These are phyloP conservation scores for Hozukius guyotensis DNA, from an alignment of 2,797 vertebrate genomes.

Conservation along the genomic window DNA sequence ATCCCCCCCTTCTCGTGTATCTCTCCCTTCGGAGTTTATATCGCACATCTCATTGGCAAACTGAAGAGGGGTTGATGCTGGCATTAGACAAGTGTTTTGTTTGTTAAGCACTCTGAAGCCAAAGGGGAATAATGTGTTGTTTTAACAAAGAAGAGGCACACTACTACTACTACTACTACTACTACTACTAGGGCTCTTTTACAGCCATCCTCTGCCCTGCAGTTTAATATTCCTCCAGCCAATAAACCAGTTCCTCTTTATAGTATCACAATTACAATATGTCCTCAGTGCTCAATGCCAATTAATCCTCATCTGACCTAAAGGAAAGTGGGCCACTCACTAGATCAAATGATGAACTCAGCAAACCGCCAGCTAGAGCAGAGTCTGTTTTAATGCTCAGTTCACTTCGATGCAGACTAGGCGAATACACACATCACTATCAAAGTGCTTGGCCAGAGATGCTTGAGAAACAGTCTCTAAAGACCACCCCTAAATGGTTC, in stretches of 20 bases:
- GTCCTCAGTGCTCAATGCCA: slow-evolving; percentile 39
- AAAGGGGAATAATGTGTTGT: slow-evolving; percentile 41
- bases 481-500: slow-evolving; percentile 8
- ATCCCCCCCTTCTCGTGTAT: slow-evolving; percentile 4
- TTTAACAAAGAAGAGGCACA: slow-evolving; percentile 27
- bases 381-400: slow-evolving; percentile 25
- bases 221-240: not conserved
- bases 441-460: slow-evolving; percentile 3
- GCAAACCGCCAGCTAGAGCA: slow-evolving; percentile 26
- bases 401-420: slow-evolving; percentile 13
- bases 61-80: slow-evolving; percentile 19
- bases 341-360: slow-evolving; percentile 52
- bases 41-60: slow-evolving; percentile 34
- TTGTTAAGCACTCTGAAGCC: slow-evolving; percentile 50
- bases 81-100: slow-evolving; percentile 50
- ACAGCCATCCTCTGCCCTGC: not conserved
- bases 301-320: slow-evolving; percentile 61
- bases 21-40: slow-evolving; percentile 20
- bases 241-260: not conserved
- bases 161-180: not conserved
- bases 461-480: slow-evolving; percentile 26
- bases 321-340: slow-evolving; percentile 58
- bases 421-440: slow-evolving; percentile 10
- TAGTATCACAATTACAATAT: slow-evolving; percentile 39
- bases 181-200: not conserved